Evolutionary conservation across 1,140 invertebrate genomes (phyloP), one percentile per base, ranked within the genome.

Genomic region (Hycleus cichorii): DNA sequence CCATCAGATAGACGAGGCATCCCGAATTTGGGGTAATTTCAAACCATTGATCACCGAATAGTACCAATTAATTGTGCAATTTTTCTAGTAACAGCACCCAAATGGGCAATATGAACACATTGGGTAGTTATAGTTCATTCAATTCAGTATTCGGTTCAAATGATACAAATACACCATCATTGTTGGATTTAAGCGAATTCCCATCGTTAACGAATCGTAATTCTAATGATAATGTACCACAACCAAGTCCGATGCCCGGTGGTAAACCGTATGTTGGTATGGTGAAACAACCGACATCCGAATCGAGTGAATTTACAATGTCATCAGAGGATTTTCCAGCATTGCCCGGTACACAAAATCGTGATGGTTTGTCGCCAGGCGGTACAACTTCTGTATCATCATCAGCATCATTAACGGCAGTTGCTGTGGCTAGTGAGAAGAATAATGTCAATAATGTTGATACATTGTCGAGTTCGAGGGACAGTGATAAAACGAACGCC

Each of bases 271-370:
- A 93, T 80, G 91, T 95, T 75, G 93, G 93, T 69, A 95, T 95
- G 90, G 93, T 97, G 61, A 96, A 96, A 77, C 91, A 94, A 74
- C 91, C 91, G 58, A 89, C 89, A 68, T 85, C 89, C 32, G 91
- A 95, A 76, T 83, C 91, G 64, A 92, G 86, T 68, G 95, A 97
- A 77, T 98, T 98, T 78, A 93, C 91, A 63, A 97, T 98, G 85
- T 95, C 93, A 65, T 92, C 88, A 64, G 96, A 99, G 80, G 97
- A 99, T 77, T 99, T 99, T 79, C 96, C 96, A 62, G 96, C 97
- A 71, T 81, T 99, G 75, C 97, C 87, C 58, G 87, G 69, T 18
- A 72, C 72, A 24, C 74, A 88, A 81, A 66, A 76, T 65, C 75
- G 79, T 67, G 78, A 79, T 57, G 78, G 78, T 10, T 75, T 76